phyloP scores from a whole-genome alignment of 2,113 vertebrate genomes.

The Gymnorhina tibicen region DNA sequence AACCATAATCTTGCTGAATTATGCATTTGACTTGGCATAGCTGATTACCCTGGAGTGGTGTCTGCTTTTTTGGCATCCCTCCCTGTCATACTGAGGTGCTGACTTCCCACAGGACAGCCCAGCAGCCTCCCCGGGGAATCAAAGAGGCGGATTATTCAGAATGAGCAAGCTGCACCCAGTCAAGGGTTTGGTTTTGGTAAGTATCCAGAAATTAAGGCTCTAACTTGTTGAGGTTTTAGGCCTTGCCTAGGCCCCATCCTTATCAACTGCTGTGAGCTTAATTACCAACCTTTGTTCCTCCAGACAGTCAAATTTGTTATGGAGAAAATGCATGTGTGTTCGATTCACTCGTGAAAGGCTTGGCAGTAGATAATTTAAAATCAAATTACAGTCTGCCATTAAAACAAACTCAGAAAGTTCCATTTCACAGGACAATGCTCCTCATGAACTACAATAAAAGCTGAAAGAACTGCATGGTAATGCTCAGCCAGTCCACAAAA shows the following conservation, averaged over 20 bases:
- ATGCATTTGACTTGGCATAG: background rate
- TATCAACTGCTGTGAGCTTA: conserved; percentile 19
- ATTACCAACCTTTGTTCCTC: conserved; percentile 28
- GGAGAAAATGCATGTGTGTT: background rate
- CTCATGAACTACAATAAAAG: background rate
- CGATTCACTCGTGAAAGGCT: background rate
- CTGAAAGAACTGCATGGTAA: background rate
- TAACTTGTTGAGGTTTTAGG: background rate
- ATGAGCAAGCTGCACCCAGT: background rate
- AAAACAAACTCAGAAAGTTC: background rate
- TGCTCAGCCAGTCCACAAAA: background rate
- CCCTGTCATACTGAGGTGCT: accelerated
- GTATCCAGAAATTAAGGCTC: conserved; percentile 13
- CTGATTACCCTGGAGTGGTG: background rate
- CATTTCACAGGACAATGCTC: background rate
- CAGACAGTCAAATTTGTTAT: conserved; percentile 38
- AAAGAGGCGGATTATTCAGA: background rate
- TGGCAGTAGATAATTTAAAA: conserved; percentile 8
- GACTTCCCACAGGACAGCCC: background rate
- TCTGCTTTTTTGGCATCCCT: background rate
- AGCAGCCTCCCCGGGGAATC: background rate
- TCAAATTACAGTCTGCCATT: background rate
- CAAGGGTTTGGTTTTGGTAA: background rate
- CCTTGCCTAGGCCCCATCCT: background rate
- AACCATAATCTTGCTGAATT: background rate